Conservation (phyloP, 2,888 invertebrate species). For the Metacarcinus magister region DNA sequence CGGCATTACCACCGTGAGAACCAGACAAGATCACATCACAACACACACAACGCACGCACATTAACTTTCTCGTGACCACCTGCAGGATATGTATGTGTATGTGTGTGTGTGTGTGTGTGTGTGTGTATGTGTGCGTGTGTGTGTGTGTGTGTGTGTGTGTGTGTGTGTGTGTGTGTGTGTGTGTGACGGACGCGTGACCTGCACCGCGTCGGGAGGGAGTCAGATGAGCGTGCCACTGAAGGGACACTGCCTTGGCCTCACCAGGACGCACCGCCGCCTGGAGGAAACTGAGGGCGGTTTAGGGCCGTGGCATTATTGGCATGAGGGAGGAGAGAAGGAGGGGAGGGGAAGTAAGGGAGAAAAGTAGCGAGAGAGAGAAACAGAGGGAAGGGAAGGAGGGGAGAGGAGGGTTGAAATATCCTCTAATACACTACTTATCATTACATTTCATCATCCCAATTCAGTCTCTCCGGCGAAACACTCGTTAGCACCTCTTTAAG, state of each 20-base stretch:
- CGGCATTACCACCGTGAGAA: neutral
- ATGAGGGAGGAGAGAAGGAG: neutral
- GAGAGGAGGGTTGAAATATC: neutral
- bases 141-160: neutral
- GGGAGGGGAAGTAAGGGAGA: neutral
- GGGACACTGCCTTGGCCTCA: neutral
- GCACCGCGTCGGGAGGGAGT: neutral
- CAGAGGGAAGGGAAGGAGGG: neutral
- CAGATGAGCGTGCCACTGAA: neutral
- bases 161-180: neutral
- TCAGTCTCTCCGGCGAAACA: neutral
- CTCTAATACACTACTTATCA: slow-evolving; percentile 54
- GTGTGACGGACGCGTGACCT: neutral
- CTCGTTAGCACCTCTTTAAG: neutral
- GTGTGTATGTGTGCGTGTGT: slow-evolving; percentile 23
- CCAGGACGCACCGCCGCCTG: neutral
- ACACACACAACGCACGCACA: neutral
- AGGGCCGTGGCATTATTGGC: slow-evolving; percentile 55
- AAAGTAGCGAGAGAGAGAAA: neutral
- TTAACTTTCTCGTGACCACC: neutral
- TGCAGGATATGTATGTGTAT: neutral
- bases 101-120: slow-evolving; percentile 57
- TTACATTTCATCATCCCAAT: neutral
- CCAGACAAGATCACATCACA: neutral
- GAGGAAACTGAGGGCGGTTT: slow-evolving; percentile 35